Evolutionary conservation across 1,140 invertebrate genomes (phyloP).

Genomic region (Heliconius congener): DNA sequence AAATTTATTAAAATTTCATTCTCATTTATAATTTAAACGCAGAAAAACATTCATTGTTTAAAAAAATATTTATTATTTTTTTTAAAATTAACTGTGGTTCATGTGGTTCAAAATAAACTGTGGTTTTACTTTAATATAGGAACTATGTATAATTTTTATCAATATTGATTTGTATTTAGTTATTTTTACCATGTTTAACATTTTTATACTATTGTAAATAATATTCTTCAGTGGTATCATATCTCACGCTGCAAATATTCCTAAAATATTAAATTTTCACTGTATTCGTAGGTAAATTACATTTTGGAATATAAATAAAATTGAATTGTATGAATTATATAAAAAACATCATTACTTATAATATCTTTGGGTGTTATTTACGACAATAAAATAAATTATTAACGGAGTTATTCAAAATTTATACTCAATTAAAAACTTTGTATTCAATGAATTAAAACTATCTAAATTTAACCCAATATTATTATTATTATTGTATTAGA

Average conservation of each 20-base stretch:
- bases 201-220: slow-evolving; percentile 5
- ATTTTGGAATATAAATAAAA: not conserved
- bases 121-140: not conserved
- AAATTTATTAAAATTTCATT: not conserved
- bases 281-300: slow-evolving; percentile 3
- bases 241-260: slow-evolving; percentile 7
- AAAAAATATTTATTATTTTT: not conserved
- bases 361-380: slow-evolving; percentile 33
- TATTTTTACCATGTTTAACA: not conserved
- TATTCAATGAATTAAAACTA: slow-evolving; percentile 36
- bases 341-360: not conserved
- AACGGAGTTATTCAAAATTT: slow-evolving; percentile 17
- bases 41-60: not conserved
- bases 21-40: not conserved
- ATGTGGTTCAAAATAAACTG: not conserved
- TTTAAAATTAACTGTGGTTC: not conserved
- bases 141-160: not conserved
- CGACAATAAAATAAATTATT: slow-evolving; percentile 35
- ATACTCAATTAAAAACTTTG: slow-evolving; percentile 44
- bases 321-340: not conserved
- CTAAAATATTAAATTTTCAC: slow-evolving; percentile 3
- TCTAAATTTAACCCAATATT: slow-evolving; percentile 30
- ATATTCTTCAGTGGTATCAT: not conserved
- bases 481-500: slow-evolving; percentile 18
- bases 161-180: not conserved